Percentiles rank a stretch among this genome's conserved stretches.
Evolutionary conservation across 2,113 vertebrate species (phyloP).

Genomic region (Emydura subglobosa): DNA sequence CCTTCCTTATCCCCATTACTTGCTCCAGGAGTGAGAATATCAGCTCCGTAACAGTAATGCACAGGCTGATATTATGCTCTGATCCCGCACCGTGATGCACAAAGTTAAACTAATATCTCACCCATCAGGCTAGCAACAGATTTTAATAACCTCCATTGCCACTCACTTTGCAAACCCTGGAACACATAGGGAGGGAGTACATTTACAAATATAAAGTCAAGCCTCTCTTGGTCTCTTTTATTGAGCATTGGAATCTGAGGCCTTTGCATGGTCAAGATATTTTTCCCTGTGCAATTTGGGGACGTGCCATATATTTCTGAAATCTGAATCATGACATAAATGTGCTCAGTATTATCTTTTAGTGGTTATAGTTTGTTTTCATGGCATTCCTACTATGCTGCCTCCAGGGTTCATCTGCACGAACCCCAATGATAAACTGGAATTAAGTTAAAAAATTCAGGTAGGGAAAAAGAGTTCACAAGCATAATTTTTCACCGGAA

Average conservation of each 20-base stretch:
- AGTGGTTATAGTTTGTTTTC: conserved; percentile 9
- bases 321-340: conserved; percentile 41
- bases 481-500: conserved; percentile 6
- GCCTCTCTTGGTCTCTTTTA: neutral
- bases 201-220: conserved; percentile 11
- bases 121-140: neutral
- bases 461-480: neutral
- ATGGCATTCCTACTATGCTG: neutral
- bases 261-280: neutral
- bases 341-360: neutral
- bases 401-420: conserved; percentile 10
- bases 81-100: neutral
- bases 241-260: conserved; percentile 36
- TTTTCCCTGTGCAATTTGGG: neutral
- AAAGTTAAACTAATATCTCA: neutral
- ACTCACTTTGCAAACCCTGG: neutral
- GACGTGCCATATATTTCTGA: conserved; percentile 45
- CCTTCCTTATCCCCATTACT: neutral
- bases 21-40: neutral
- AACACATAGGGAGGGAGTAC: neutral
- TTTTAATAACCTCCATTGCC: neutral
- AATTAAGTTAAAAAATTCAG: conserved; percentile 22
- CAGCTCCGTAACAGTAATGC: neutral
- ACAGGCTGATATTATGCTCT: neutral
- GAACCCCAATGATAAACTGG: neutral